These are phyloP conservation scores for Drosophila robusta DNA, from an alignment of 2,888 invertebrate species.

Conservation along the genomic window DNA sequence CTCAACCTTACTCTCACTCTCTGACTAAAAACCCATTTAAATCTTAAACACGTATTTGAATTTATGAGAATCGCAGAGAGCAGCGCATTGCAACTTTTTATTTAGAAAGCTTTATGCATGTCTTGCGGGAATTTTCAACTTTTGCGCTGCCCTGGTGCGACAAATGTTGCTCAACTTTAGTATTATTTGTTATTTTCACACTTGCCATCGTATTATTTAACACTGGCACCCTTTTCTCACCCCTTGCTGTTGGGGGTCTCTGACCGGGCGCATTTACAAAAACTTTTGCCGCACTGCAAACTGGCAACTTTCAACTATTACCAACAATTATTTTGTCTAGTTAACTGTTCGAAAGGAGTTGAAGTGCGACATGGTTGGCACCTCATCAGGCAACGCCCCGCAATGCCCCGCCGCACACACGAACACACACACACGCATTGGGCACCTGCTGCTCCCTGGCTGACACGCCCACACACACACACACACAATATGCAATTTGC, in stretches of 20 bases:
- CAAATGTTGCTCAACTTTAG: conserved; percentile 28
- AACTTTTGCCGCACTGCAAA: conserved; percentile 37
- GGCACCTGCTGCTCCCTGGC: neutral
- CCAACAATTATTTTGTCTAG: conserved; percentile 71
- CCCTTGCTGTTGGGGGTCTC: conserved; percentile 22
- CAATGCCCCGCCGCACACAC: neutral
- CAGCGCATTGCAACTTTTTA: conserved; percentile 11
- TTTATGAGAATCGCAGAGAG: conserved; percentile 9
- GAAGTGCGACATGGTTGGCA: conserved; percentile 55
- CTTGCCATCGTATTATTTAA: conserved; percentile 22
- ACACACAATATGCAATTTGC: conserved; percentile 61
- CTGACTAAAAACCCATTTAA: neutral
- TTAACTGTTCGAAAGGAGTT: conserved; percentile 64
- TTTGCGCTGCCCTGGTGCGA: neutral
- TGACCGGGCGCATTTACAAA: conserved; percentile 36
- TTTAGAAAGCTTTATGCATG: neutral
- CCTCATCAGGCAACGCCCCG: conserved; percentile 30
- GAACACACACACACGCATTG: neutral
- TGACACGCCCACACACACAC: conserved; percentile 16
- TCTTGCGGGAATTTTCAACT: conserved; percentile 6
- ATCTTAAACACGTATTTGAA: neutral
- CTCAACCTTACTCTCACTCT: neutral
- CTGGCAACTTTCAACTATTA: conserved; percentile 62
- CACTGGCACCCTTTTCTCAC: neutral
- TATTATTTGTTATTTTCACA: conserved; percentile 41